Evolutionary conservation across 2,888 invertebrate genomes (phyloP).

Genomic region (Hofmannophila pseudospretella): DNA sequence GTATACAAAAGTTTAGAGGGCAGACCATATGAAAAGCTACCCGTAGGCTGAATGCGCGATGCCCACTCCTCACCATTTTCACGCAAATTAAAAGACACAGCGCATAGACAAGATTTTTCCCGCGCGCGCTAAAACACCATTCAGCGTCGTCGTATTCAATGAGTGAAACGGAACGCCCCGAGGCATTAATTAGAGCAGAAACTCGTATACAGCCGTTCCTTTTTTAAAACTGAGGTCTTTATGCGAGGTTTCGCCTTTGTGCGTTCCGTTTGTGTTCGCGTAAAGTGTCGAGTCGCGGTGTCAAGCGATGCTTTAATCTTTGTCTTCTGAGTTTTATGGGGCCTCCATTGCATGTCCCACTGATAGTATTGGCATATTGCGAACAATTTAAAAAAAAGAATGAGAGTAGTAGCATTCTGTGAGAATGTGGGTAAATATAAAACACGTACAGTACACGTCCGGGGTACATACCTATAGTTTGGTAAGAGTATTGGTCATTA

Average conservation of each 20-base stretch:
- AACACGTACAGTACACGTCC: too few relatives aligned
- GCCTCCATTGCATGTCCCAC: too few relatives aligned
- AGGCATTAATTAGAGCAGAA: conserved; percentile 78
- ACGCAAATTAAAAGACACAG: conserved; percentile 76
- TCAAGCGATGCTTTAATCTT: conserved; percentile 46
- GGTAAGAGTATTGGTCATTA: too few relatives aligned
- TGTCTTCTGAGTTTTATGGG: conserved; percentile 17
- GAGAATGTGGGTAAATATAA: too few relatives aligned
- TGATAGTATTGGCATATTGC: too few relatives aligned
- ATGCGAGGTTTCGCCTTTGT: conserved; percentile 60
- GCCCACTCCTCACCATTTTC: conserved; percentile 67
- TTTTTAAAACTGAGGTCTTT: conserved; percentile 72
- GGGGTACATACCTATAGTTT: too few relatives aligned
- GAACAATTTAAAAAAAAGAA: too few relatives aligned
- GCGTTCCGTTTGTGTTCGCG: conserved; percentile 45
- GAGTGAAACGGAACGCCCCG: conserved; percentile 70
- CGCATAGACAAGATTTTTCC: conserved; percentile 58
- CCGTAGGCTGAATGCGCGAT: conserved; percentile 47
- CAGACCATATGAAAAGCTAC: conserved; percentile 51
- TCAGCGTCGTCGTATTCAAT: conserved; percentile 65
- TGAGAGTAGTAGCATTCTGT: too few relatives aligned
- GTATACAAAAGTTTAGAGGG: conserved; percentile 46
- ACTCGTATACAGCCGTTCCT: conserved; percentile 62
- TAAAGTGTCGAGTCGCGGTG: conserved; percentile 60
- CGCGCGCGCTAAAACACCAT: conserved; percentile 67